Percentiles rank a stretch among this genome's conserved stretches.
Evolutionary conservation across 2,888 invertebrate species (phyloP).

Genomic region (Dryobota labecula): DNA sequence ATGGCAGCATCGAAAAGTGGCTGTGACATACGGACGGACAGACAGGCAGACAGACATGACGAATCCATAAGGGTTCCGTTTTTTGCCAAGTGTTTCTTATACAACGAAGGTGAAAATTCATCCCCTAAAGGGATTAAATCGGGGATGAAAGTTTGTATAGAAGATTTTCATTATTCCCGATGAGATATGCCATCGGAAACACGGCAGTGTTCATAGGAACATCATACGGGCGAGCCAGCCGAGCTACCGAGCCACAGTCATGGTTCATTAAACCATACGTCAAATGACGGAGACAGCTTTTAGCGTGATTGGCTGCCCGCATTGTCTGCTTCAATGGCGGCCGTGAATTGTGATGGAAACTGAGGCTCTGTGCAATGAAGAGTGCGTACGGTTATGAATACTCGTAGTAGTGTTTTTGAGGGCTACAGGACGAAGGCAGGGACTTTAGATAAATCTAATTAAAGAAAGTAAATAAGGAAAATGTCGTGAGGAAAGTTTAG

Average conservation of each 20-base stretch:
- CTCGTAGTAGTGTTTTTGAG: background rate
- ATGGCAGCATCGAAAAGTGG: no score
- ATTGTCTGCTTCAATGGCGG: conserved; percentile 51
- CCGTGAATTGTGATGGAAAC: conserved; percentile 26
- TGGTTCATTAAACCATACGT: conserved; percentile 21
- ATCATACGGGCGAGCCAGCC: background rate
- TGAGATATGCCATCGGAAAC: background rate
- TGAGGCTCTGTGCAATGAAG: conserved; percentile 12
- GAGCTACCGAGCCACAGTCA: conserved; percentile 9
- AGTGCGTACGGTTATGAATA: conserved; percentile 5
- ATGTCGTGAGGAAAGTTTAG: no score
- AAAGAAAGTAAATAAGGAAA: no score
- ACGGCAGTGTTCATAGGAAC: background rate
- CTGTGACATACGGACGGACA: no score
- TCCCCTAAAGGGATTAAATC: background rate
- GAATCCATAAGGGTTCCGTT: no score
- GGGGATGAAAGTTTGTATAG: background rate
- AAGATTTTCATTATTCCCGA: background rate
- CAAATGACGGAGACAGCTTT: conserved; percentile 56
- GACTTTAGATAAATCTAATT: background rate
- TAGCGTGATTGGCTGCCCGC: conserved; percentile 61
- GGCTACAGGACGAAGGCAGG: background rate
- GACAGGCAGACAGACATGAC: no score
- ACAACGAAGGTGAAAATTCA: no score
- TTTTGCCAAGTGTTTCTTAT: no score